Percentiles rank a stretch among this genome's conserved stretches.
phyloP scores from a whole-genome alignment of 2,797 vertebrate species.

The Scolopax bukidnonensis region DNA sequence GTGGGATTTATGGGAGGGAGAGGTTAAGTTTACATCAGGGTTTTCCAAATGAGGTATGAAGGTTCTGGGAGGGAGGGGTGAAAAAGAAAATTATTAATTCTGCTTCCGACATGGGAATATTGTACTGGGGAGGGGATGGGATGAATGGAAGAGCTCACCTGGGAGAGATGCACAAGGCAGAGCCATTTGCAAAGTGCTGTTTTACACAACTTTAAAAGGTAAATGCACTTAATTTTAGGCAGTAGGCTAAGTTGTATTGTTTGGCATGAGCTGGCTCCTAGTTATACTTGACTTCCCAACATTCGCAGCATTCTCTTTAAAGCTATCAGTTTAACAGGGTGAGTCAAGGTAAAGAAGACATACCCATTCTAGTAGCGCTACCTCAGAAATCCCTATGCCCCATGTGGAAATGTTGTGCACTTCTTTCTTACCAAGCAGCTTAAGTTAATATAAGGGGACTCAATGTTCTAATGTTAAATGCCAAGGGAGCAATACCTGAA shows the following conservation, averaged over 20 bases:
- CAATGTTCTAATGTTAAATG: slow-evolving; percentile 46
- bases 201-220: slow-evolving; percentile 7
- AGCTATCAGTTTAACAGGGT: not conserved
- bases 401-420: not conserved
- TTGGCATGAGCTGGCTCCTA: not conserved
- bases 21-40: not conserved
- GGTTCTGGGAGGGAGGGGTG: not conserved
- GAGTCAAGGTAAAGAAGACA: not conserved
- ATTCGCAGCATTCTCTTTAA: not conserved
- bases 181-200: not conserved
- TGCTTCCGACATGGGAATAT: not conserved
- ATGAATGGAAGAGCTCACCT: not conserved
- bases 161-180: not conserved
- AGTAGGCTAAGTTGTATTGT: not conserved
- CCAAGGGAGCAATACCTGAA: slow-evolving; percentile 62
- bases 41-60: not conserved
- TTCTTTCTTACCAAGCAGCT: slow-evolving; percentile 23
- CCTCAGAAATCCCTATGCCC: not conserved
- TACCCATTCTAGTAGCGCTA: not conserved
- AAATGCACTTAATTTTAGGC: not conserved
- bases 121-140: not conserved
- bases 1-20: not conserved
- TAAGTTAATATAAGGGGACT: slow-evolving; percentile 42
- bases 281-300: not conserved
- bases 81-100: not conserved